Evolutionary conservation across 2,113 vertebrate species (phyloP).

Genomic region (Struthidea cinerea): DNA sequence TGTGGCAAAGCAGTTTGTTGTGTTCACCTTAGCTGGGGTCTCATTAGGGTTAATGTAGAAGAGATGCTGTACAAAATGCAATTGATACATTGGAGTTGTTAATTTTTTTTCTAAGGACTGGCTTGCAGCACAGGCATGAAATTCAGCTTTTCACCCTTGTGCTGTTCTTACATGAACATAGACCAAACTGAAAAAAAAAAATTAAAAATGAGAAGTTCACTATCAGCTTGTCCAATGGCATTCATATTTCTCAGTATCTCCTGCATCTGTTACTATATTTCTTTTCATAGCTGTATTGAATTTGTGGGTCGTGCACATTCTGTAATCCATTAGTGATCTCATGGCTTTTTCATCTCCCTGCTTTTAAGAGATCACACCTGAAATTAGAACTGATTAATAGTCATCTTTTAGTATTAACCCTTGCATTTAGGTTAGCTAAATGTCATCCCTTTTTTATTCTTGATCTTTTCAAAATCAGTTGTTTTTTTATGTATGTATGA

Average conservation of each 20-base stretch:
- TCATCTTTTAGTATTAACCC: neutral
- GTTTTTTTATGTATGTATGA: neutral
- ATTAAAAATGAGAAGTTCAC: neutral
- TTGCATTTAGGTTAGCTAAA: neutral
- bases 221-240: neutral
- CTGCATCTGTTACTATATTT: neutral
- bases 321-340: neutral
- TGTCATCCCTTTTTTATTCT: neutral
- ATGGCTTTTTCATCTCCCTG: neutral
- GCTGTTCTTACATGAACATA: neutral
- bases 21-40: neutral
- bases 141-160: neutral
- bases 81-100: fast-evolving
- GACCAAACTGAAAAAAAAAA: neutral
- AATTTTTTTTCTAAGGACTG: neutral
- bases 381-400: neutral
- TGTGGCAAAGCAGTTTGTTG: neutral
- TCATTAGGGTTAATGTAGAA: neutral
- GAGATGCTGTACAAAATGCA: neutral
- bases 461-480: neutral
- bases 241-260: neutral
- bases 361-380: neutral
- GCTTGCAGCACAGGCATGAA: neutral
- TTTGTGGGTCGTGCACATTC: neutral
- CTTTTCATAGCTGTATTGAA: neutral